Evolutionary conservation across 2,888 invertebrate genomes (phyloP), one percentile per base, ranked within the genome.

Genomic region (Sycophila texana): DNA sequence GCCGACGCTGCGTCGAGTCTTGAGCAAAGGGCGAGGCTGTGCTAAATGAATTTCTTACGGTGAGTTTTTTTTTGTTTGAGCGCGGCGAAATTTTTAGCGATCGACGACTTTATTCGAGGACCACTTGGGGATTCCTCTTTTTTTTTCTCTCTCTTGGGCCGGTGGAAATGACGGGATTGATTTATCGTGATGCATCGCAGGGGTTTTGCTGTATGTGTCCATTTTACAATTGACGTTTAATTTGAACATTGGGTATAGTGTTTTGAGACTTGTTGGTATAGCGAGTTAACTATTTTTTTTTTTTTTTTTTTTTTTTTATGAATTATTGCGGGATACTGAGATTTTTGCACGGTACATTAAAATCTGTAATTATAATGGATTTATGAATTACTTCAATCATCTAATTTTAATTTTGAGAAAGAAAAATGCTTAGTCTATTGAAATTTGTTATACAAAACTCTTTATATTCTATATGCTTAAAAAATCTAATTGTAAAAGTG

Each of bases 101-200:
- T 57, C 49, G 58, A 67, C 30, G 58, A 53, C 73, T 67, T 66
- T 67, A 67, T 73, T 73, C 57, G 67, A 73, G 61, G 60, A 53
- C 53, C 55, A 30, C 73, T 77, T 47, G 53, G 13, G 53, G 57
- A 47, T 58, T 30, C 30, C 30, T n/a, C n/a, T n/a, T n/a, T n/a
- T n/a, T n/a, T n/a, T n/a, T n/a, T n/a, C 7, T 39, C 7, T 10
- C 14, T 63, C n/a, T 4, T 5, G 39, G n/a, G n/a, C 39, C 39
- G 39, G 39, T 7, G 12, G 61, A 61, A 26, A 20, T 2, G 26
- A 16, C 14, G 18, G n/a, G 63, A n/a, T 26, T 63, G 47, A 63
- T 63, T 63, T 63, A 63, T 63, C 39, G 18, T 12, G n/a, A 16
- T 4, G n/a, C 14, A 5, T 7, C 7, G 4, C 39, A 7, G 39